phyloP scores from a whole-genome alignment of 2,797 vertebrate genomes.

The Falco berigora region DNA sequence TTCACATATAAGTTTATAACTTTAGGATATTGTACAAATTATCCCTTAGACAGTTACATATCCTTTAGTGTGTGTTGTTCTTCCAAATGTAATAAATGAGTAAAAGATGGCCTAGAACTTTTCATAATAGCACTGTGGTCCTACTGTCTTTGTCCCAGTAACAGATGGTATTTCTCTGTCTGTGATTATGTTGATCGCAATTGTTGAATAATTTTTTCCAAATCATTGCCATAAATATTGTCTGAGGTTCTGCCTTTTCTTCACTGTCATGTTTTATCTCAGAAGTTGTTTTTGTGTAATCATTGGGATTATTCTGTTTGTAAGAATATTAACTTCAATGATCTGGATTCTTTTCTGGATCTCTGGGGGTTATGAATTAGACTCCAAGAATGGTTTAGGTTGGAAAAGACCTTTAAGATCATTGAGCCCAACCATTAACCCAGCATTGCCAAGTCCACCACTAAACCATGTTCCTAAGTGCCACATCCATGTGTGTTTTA shows the following conservation, averaged over 20 bases:
- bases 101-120: not conserved
- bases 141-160: not conserved
- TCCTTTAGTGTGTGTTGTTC: not conserved
- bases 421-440: too few species aligned
- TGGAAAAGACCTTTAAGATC: too few species aligned
- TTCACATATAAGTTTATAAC: not conserved
- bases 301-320: not conserved
- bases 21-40: not conserved
- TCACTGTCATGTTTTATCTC: not conserved
- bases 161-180: not conserved
- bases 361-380: not conserved
- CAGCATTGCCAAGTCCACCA: too few species aligned
- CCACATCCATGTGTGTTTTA: not conserved
- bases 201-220: not conserved
- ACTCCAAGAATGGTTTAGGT: too few species aligned
- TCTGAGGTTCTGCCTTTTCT: not conserved
- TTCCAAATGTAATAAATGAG: not conserved
- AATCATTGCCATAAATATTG: not conserved
- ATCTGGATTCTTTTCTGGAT: not conserved
- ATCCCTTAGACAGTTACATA: not conserved
- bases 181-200: not conserved
- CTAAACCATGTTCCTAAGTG: not conserved
- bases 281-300: not conserved
- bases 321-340: not conserved
- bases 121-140: not conserved